These are phyloP conservation scores for Idaea aversata DNA, from an alignment of 2,888 invertebrate genomes.

Conservation along the genomic window DNA sequence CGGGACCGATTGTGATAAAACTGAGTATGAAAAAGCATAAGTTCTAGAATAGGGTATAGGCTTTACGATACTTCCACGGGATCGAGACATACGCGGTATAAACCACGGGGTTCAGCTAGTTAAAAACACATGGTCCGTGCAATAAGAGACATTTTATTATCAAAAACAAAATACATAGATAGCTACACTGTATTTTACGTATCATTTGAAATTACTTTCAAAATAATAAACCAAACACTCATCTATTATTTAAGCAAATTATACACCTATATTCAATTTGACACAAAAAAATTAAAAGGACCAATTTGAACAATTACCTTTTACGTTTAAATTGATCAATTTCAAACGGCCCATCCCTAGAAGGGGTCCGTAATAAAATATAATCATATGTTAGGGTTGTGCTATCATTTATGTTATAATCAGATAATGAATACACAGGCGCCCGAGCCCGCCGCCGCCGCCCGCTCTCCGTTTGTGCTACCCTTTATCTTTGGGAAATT, in stretches of 20 bases:
- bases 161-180: not conserved
- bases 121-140: not conserved
- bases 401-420: conserved; percentile 52
- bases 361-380: not conserved
- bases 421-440: conserved; percentile 54
- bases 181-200: too few relatives aligned
- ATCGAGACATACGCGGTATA: too few relatives aligned
- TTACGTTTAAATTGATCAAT: conserved; percentile 15
- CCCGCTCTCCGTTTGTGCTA: conserved; percentile 16
- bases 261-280: not conserved
- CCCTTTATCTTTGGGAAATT: conserved; percentile 29
- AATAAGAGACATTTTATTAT: not conserved
- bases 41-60: too few relatives aligned
- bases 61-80: too few relatives aligned
- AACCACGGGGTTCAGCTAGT: too few relatives aligned
- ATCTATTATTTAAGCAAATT: not conserved
- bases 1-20: too few relatives aligned
- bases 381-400: conserved; percentile 17
- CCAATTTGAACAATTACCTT: not conserved
- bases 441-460: conserved; percentile 25
- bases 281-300: not conserved
- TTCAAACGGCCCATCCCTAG: conserved; percentile 19
- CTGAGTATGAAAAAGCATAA: too few relatives aligned
- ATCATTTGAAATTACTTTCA: not conserved
- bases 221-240: not conserved